These are phyloP conservation scores for Lycophotia porphyrea DNA, from an alignment of 2,888 invertebrate genomes.

Conservation along the genomic window DNA sequence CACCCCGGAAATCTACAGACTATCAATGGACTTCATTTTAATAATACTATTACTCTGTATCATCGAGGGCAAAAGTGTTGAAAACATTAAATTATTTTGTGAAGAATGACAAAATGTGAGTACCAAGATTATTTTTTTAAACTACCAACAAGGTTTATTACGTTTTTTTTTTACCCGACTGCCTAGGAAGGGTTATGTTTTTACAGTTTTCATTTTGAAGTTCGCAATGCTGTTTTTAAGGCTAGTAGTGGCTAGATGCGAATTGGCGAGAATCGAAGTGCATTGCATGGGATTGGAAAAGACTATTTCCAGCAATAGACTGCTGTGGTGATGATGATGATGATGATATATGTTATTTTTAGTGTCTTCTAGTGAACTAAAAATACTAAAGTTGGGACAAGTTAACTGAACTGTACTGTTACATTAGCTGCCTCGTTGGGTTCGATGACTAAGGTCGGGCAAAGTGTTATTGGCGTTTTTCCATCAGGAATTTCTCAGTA, in stretches of 20 bases:
- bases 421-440: too few relatives aligned
- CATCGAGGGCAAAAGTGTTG: constrained; percentile 28
- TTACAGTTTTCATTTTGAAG: too few relatives aligned
- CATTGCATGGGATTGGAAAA: not conserved
- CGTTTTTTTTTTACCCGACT: too few relatives aligned
- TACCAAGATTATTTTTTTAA: not conserved
- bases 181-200: too few relatives aligned
- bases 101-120: not conserved
- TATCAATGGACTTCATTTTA: constrained; percentile 33
- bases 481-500: too few relatives aligned
- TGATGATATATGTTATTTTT: not conserved
- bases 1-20: constrained; percentile 14
- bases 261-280: not conserved
- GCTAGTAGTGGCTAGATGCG: not conserved
- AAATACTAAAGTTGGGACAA: not conserved
- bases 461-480: too few relatives aligned
- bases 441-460: too few relatives aligned
- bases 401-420: too few relatives aligned
- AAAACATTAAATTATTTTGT: not conserved
- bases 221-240: not conserved
- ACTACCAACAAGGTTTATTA: not conserved
- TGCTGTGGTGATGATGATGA: not conserved
- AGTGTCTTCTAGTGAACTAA: not conserved
- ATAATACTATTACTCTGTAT: constrained; percentile 43
- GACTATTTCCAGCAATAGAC: not conserved